phyloP scores from a whole-genome alignment of 2,888 invertebrate genomes.

The Nephrotoma guestfalica region DNA sequence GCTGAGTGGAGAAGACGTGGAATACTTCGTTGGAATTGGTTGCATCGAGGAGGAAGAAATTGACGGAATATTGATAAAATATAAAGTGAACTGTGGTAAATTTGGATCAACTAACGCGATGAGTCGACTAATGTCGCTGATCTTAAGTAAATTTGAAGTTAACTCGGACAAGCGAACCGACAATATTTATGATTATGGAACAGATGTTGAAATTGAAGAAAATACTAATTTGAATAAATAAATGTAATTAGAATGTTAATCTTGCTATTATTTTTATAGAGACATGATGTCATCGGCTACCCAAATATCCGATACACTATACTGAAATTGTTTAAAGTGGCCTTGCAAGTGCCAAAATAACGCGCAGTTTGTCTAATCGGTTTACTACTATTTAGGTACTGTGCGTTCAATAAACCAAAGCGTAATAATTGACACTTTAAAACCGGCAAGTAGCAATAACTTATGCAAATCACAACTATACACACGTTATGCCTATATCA shows the following conservation, averaged over 20 bases:
- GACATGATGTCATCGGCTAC: not conserved
- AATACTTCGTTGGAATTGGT: not conserved
- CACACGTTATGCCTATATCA: not conserved
- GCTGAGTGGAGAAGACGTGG: not conserved
- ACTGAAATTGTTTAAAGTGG: not conserved
- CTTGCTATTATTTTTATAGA: not conserved
- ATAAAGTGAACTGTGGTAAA: not conserved
- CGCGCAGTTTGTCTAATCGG: not conserved
- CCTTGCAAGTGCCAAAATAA: not conserved
- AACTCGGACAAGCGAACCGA: not conserved
- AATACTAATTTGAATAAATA: not conserved
- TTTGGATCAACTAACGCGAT: not conserved
- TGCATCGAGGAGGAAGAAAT: not conserved
- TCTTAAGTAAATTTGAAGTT: not conserved
- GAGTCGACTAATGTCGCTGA: not conserved
- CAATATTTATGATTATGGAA: not conserved
- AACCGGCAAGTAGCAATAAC: not conserved
- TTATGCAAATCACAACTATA: not conserved
- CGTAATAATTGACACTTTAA: not conserved
- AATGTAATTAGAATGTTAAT: not conserved
- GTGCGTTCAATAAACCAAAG: not conserved
- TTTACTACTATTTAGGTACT: not conserved
- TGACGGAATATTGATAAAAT: not conserved
- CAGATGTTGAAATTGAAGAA: not conserved
- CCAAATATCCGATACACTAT: not conserved